Conservation (phyloP, 2,888 invertebrate genomes). For the Calameuta filiformis region DNA sequence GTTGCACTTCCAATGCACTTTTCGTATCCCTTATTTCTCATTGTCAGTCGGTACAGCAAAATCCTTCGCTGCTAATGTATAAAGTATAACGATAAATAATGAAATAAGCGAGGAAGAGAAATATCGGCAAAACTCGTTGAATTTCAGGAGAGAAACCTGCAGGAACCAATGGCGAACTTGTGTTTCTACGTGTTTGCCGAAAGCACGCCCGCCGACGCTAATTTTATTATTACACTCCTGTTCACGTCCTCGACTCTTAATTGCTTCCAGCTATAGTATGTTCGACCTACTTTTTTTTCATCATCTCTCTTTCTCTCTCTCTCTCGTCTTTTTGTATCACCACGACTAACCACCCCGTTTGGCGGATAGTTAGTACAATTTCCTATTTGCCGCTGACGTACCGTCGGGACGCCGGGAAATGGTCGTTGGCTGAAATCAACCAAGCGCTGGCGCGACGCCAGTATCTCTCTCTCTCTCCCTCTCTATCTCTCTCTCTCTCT, state of each 20-base stretch:
- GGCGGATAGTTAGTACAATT: conserved; percentile 30
- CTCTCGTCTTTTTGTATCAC: not conserved
- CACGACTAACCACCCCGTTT: conserved; percentile 12
- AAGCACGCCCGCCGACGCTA: conserved; percentile 13
- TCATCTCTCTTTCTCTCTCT: not conserved
- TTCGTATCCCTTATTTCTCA: not conserved
- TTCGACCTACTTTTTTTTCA: conserved; percentile 2
- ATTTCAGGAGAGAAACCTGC: not conserved
- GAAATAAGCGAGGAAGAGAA: not conserved
- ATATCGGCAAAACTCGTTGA: not conserved
- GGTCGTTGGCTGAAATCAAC: conserved; percentile 3
- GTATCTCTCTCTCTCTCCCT: conserved; percentile 27
- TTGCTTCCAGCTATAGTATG: conserved; percentile 8
- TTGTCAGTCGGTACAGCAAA: not conserved
- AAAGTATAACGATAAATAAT: not conserved
- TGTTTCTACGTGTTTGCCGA: conserved; percentile 1
- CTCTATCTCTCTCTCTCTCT: not conserved
- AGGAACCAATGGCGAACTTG: not conserved
- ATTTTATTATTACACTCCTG: conserved; percentile 18
- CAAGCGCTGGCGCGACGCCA: conserved; percentile 9
- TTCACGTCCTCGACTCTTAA: conserved; percentile 18
- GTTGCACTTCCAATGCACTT: not conserved
- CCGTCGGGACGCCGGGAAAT: conserved; percentile 11
- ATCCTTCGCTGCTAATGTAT: not conserved
- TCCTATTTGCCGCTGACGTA: conserved; percentile 24